These are phyloP conservation scores for Cyrtonyx montezumae DNA, from an alignment of 2,113 vertebrate genomes.

Conservation along the genomic window DNA sequence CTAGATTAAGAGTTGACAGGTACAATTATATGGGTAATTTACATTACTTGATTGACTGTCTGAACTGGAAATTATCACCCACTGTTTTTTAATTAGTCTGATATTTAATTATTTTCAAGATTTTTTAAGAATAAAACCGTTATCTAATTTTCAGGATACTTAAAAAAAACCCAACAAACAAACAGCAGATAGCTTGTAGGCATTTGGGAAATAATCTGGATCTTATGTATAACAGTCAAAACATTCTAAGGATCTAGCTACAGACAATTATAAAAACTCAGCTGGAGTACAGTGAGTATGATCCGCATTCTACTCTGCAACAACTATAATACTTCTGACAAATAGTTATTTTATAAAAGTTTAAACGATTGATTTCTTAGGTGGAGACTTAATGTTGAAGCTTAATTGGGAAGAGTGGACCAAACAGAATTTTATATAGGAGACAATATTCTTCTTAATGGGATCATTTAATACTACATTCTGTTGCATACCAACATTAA, in stretches of 20 bases:
- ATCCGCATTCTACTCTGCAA: background rate
- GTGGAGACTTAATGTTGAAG: background rate
- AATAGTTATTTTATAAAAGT: background rate
- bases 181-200: background rate
- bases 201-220: background rate
- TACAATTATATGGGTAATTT: background rate
- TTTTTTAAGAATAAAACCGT: background rate
- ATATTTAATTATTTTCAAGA: background rate
- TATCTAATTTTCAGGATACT: background rate
- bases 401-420: background rate
- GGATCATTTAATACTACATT: rapidly evolving
- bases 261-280: background rate
- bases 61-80: background rate
- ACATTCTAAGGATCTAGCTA: background rate
- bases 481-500: background rate
- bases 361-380: background rate
- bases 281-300: background rate
- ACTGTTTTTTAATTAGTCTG: background rate
- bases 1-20: background rate
- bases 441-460: background rate
- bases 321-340: background rate
- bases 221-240: background rate
- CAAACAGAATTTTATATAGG: background rate
- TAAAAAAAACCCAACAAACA: no score
- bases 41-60: background rate